Base-by-base conservation (phyloP, 2,797 vertebrate genomes). In the Momotus momota region DNA sequence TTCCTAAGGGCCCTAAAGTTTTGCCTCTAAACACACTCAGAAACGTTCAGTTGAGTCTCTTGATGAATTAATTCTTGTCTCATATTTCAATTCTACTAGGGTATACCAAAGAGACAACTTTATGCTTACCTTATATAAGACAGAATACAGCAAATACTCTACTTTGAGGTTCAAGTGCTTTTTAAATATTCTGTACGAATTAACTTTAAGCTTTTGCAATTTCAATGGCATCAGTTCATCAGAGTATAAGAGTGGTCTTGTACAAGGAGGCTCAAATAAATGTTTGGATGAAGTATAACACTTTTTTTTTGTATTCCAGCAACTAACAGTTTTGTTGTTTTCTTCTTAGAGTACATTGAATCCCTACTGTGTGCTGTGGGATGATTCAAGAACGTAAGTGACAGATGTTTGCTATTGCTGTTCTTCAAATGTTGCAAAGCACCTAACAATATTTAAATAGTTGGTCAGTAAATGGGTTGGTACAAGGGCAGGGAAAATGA, bases 311-410 rank as follows among this genome's bases (percentile, higher is more conserved):
- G 26, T 67, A 41, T 88, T 46, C 1, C 1, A n/a, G 10, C 71
- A 81, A 95, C 78, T 81, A 86, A 95, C 57, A 58, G 3, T 88
- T 82, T 86, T 26, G 94, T 71, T 90, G 14, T 97, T 97, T 96
- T 98, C 93, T 98, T 93, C 98, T 90, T 97, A 99, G 99, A 99
- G 99, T 87, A 99, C 99, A 58, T 96, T 99, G 98, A 99, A 99
- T 96, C 99, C 99, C 33, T 99, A 99, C 97, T 99, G 99, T 96
- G 99, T 99, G 62, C 98, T 99, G 85, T 99, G 99, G 99, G 99
- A 99, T 98, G 98, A 98, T 97, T 98, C 97, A 95, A 98, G 98
- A 97, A 99, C 98, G 99, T 99, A 99, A 99, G 99, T 99, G 96
- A 81, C 73, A 83, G 61, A 80, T 95, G 55, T 94, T 98, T 98